Conservation (phyloP, 2,888 invertebrate species). For the Rutpela maculata region DNA sequence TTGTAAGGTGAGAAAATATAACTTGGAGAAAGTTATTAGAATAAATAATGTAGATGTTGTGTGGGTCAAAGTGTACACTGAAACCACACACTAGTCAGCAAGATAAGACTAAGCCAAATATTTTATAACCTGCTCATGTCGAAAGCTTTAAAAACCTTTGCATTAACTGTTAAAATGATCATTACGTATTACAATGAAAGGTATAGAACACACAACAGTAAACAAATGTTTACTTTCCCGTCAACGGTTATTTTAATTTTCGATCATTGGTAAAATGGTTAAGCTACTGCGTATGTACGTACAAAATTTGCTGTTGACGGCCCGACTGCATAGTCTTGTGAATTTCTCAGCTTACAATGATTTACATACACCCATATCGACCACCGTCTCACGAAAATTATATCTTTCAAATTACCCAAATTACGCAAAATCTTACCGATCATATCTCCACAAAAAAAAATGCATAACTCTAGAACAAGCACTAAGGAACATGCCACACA, state of each 20-base stretch:
- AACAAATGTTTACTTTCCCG: too few species aligned
- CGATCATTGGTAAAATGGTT: too few species aligned
- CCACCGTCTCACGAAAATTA: not conserved
- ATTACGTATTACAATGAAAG: too few species aligned
- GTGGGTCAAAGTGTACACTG: too few species aligned
- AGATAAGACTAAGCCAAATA: not conserved
- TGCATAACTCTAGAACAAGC: slow-evolving; percentile 53
- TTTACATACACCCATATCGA: not conserved
- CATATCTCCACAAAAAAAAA: slow-evolving; percentile 33
- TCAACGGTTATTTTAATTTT: too few species aligned
- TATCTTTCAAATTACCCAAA: slow-evolving; percentile 48
- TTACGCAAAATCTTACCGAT: slow-evolving; percentile 39
- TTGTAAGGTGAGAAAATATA: not conserved
- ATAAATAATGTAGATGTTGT: too few species aligned
- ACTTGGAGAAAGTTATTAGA: too few species aligned
- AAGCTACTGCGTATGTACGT: too few species aligned
- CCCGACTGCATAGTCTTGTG: not conserved
- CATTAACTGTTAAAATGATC: too few species aligned
- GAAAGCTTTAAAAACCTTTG: too few species aligned
- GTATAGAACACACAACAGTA: too few species aligned
- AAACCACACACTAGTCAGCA: not conserved
- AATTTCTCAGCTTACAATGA: not conserved
- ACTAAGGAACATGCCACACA: slow-evolving; percentile 63
- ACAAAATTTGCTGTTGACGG: too few species aligned
- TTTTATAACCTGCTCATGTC: not conserved